phyloP scores from a whole-genome alignment of 2,888 invertebrate genomes.

The Ellobium chinense region DNA sequence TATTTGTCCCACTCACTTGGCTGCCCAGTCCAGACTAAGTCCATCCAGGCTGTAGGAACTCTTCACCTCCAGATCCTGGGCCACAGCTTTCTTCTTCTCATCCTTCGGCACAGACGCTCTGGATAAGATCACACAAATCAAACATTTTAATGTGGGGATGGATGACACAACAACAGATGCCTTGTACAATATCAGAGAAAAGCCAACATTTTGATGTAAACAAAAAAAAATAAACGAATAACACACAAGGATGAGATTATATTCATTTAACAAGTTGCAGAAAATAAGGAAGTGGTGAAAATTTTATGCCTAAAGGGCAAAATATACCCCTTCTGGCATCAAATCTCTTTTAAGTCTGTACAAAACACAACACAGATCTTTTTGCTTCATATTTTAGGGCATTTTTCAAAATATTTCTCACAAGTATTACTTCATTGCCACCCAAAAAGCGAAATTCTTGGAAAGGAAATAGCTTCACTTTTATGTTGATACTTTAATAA shows the following conservation, averaged over 20 bases:
- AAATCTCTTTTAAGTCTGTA: no score
- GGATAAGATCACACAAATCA: not conserved
- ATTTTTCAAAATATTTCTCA: no score
- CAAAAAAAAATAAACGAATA: not conserved
- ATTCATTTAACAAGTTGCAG: not conserved
- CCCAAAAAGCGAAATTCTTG: no score
- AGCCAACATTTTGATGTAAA: not conserved
- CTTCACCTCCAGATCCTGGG: constrained; percentile 91
- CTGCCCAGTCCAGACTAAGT: constrained; percentile 95
- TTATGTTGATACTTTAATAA: no score
- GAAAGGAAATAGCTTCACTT: no score
- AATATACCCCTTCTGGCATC: no score
- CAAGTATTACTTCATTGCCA: no score
- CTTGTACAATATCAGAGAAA: no score
- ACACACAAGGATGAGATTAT: not conserved
- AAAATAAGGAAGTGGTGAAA: not conserved
- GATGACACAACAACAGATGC: not conserved
- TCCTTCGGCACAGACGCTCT: constrained; percentile 83
- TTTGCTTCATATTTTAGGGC: no score
- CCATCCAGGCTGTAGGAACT: constrained; percentile 84
- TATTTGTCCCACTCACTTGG: constrained; percentile 80
- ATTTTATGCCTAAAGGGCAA: no score
- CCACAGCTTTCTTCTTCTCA: constrained; percentile 82
- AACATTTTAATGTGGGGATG: no score
- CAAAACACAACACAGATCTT: no score